Conservation (phyloP, 2,888 invertebrate species). For the Chymomyza procnemis region DNA sequence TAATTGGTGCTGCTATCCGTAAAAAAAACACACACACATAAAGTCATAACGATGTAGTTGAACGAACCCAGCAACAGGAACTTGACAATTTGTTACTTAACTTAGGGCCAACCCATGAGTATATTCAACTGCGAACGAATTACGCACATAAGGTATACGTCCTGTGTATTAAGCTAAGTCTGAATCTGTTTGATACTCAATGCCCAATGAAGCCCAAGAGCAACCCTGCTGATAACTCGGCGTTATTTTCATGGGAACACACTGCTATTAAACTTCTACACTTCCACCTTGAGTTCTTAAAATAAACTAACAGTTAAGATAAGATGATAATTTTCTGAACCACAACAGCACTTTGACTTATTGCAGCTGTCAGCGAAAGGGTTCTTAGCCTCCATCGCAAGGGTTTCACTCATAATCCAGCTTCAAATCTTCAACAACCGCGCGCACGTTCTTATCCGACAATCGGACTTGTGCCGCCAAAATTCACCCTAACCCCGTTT, state of each 20-base stretch:
- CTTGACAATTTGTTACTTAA: background rate
- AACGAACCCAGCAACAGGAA: background rate
- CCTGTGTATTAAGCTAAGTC: background rate
- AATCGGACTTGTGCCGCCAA: background rate
- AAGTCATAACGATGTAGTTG: constrained; percentile 25
- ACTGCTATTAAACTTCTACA: too few species aligned
- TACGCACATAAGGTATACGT: background rate
- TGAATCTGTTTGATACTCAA: background rate
- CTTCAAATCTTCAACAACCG: background rate
- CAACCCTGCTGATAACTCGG: too few species aligned
- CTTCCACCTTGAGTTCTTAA: too few species aligned
- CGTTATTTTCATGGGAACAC: too few species aligned
- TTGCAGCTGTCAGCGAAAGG: background rate
- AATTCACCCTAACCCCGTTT: background rate
- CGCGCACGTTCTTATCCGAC: background rate
- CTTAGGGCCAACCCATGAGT: background rate
- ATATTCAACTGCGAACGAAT: background rate
- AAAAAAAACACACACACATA: too few species aligned
- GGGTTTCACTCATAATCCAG: background rate
- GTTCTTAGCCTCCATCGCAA: background rate
- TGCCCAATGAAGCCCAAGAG: background rate
- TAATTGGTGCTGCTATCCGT: background rate
- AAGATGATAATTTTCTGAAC: background rate
- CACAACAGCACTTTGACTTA: background rate
- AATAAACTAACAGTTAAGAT: background rate